Evolutionary conservation across 2,888 invertebrate species (phyloP), one percentile per base, ranked within the genome.

Genomic region (Acronicta alni): DNA sequence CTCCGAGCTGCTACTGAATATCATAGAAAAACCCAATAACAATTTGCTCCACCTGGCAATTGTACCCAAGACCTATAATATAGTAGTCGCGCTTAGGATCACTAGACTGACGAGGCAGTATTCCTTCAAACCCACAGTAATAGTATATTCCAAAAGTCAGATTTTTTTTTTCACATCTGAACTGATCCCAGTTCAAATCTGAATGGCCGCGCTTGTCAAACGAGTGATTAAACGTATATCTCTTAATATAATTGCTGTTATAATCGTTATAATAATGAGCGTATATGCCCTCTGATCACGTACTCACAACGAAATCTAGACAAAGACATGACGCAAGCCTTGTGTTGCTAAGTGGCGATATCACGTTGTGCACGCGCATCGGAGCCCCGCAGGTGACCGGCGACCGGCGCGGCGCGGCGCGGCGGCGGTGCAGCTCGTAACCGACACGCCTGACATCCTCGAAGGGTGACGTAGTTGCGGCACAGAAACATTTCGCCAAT

Each of bases 311-410:
- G 47, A 57, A 37, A 51, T 18, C 39, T 61, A 67, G 66, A 79
- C 77, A 76, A 78, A 76, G 68, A 39, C 51, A 39, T 77, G 81
- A 77, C 79, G 81, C 66, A 79, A 67, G 42, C 41, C 30, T 38
- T 37, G 54, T 53, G 75, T 71, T 72, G 70, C 75, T 61, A 75
- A 18, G 75, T 68, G 69, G 48, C 18, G 42, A 41, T 52, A 57
- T 57, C 64, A 66, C 61, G 67, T 54, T 49, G 58, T 43, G 55
- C 65, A 55, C 60, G 67, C 65, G 46, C 65, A 37, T 55, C 54
- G 38, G 49, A 44, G 52, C 44, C 37, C 45, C 62, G 56, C 48
- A 8, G 30, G 20, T 23, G 38, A 14, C 35, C 35, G 35, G n/a
- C 32, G 30, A 1, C 45, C 18, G 20, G 20, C 23, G 23, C 23